These are phyloP conservation scores for Parotia lawesii DNA, from an alignment of 2,113 vertebrate genomes.

Conservation along the genomic window DNA sequence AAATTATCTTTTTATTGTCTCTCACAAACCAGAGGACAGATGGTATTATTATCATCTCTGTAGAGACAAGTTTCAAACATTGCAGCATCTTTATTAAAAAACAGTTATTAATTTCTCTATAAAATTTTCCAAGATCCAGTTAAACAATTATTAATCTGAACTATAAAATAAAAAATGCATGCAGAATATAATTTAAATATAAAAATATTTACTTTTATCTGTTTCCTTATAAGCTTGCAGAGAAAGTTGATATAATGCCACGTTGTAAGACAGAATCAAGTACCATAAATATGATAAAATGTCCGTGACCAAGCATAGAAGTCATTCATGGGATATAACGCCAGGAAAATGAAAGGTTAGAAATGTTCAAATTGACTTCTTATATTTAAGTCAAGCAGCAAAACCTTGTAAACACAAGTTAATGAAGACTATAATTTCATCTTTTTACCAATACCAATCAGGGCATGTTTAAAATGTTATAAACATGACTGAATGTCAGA, in stretches of 20 bases:
- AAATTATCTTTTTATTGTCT: conserved; percentile 42
- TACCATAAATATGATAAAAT: neutral
- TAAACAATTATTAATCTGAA: neutral
- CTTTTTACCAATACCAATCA: neutral
- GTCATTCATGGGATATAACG: rapidly evolving
- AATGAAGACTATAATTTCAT: neutral
- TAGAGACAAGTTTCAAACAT: conserved; percentile 19
- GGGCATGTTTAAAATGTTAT: neutral
- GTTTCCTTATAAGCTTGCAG: neutral
- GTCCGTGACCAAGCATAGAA: neutral
- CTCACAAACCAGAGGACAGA: neutral
- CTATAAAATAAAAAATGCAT: neutral
- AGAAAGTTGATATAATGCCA: neutral
- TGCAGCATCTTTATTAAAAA: conserved; percentile 3
- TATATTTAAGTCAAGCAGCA: neutral
- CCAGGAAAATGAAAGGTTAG: neutral
- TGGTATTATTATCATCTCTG: neutral
- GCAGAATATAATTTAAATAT: neutral
- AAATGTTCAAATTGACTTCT: neutral
- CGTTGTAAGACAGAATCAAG: neutral
- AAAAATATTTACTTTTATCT: neutral
- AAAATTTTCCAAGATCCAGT: neutral
- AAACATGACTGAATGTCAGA: neutral
- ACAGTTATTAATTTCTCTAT: neutral
- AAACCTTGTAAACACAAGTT: neutral